Base-by-base conservation (phyloP, 2,888 invertebrate genomes). In the Mesochorus sp. region DNA sequence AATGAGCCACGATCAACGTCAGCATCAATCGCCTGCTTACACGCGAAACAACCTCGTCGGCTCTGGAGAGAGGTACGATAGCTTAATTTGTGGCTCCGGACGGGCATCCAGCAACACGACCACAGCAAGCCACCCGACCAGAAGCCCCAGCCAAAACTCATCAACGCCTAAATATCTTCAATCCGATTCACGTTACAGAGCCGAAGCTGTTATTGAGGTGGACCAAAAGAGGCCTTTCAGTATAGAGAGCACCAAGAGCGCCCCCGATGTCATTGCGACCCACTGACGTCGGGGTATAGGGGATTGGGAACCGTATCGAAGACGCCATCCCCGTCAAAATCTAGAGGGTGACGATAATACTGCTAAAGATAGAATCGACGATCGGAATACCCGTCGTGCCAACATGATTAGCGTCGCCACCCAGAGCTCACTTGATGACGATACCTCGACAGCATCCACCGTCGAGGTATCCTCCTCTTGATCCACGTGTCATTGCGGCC, bases 181-280 rank as follows among this genome's bases (percentile, higher is more conserved):
- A 70, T 53, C 79, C 1, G 88, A 89, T 68, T 88, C 90, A 0
- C 85, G 89, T 79, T 94, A 93, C 87, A 91, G 93, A 74, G 94
- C 94, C 4, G 94, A 94, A 83, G 94, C 94, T 1, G 92, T 93
- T 73, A 94, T 94, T 80, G 94, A 94, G 84, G 92, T 94, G 89
- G 92, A 92, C 76, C 89, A 91, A 72, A 92, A 91, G 84, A 92
- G 94, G 44, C 95, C 96, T 51, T 96, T 95, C 91, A 96, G 96
- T 91, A 95, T 94, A 74, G 95, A 97, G 89, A 96, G 97, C 71
- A 96, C 96, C 74, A 96, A 97, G 87, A 97, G 97, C 71, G 97
- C 97, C 0, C 97, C 97, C 57, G 97, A 97, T 91, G 97, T 97
- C 86, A 96, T 97, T 88, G 97, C 97, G 86, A 95, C 95, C 79